A percentile compares a stretch with the other conserved stretches of the same genome.
These are phyloP conservation scores for Rhaphigaster nebulosa DNA, from an alignment of 2,888 invertebrate species.

Conservation along the genomic window DNA sequence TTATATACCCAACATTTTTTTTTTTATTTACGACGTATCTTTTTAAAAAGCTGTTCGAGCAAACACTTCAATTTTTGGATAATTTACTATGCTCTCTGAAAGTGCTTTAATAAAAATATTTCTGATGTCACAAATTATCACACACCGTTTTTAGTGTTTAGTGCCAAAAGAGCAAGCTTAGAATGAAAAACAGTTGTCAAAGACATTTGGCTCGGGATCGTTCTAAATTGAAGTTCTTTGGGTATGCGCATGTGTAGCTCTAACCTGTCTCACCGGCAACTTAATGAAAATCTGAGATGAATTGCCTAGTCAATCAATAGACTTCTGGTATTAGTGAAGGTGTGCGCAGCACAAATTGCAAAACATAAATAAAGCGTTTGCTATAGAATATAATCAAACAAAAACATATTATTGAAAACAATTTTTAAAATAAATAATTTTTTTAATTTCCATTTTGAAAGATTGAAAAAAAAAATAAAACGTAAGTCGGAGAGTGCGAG, in stretches of 20 bases:
- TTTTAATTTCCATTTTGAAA: neutral
- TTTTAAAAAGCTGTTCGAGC: no score
- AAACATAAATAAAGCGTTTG: neutral
- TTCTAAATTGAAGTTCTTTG: neutral
- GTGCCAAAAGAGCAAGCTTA: neutral
- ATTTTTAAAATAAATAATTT: neutral
- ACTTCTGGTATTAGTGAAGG: neutral
- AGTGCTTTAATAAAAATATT: no score
- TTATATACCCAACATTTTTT: no score
- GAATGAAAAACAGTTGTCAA: neutral
- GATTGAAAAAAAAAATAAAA: neutral
- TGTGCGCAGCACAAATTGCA: neutral
- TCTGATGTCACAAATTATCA: neutral
- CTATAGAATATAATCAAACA: neutral
- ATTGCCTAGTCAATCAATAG: neutral
- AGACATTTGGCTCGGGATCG: neutral
- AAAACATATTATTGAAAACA: neutral
- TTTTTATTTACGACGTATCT: no score
- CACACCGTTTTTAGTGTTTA: no score
- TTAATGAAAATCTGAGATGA: constrained; percentile 10
- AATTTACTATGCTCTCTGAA: no score
- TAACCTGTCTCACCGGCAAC: neutral
- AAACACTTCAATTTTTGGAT: no score
- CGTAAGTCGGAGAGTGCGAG: neutral
- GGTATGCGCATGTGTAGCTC: neutral